A percentile compares a stretch with the other conserved stretches of the same genome.
These are phyloP conservation scores for Thyatira batis DNA, from an alignment of 2,888 invertebrate species.

Conservation along the genomic window DNA sequence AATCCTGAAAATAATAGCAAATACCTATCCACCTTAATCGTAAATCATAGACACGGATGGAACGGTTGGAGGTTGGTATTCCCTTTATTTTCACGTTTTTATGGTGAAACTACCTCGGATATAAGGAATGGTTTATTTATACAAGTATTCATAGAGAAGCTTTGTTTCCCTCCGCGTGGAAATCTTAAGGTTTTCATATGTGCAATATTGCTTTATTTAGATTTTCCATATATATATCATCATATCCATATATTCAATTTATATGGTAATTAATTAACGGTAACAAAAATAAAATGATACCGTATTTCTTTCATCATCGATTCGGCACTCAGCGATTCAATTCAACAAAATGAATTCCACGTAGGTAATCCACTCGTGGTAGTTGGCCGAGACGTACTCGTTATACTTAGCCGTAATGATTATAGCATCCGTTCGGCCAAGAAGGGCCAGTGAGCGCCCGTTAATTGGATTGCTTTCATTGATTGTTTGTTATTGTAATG, in stretches of 20 bases:
- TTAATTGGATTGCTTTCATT: slow-evolving; percentile 68
- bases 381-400: slow-evolving; percentile 5
- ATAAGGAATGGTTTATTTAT: slow-evolving; percentile 75
- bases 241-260: too few species aligned
- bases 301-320: slow-evolving; percentile 12
- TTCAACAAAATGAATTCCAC: slow-evolving; percentile 45
- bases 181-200: slow-evolving; percentile 26
- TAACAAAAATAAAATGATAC: slow-evolving; percentile 10
- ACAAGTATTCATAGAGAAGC: slow-evolving; percentile 65
- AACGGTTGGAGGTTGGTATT: slow-evolving; percentile 51
- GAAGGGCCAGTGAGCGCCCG: slow-evolving; percentile 58
- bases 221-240: slow-evolving; percentile 34
- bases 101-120: slow-evolving; percentile 58
- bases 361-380: slow-evolving; percentile 20
- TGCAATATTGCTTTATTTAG: slow-evolving; percentile 35
- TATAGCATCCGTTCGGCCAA: slow-evolving; percentile 59
- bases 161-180: slow-evolving; percentile 48
- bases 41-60: slow-evolving; percentile 67
- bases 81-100: slow-evolving; percentile 69
- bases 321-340: slow-evolving; percentile 29
- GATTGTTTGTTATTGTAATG: slow-evolving; percentile 53
- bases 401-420: slow-evolving; percentile 61
- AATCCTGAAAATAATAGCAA: slow-evolving; percentile 53
- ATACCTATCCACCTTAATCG: slow-evolving; percentile 58
- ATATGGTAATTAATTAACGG: slow-evolving; percentile 13